A percentile compares a stretch with the other conserved stretches of the same genome.
Conservation (phyloP, 2,888 invertebrate genomes). For the Aricia artaxerxes region DNA sequence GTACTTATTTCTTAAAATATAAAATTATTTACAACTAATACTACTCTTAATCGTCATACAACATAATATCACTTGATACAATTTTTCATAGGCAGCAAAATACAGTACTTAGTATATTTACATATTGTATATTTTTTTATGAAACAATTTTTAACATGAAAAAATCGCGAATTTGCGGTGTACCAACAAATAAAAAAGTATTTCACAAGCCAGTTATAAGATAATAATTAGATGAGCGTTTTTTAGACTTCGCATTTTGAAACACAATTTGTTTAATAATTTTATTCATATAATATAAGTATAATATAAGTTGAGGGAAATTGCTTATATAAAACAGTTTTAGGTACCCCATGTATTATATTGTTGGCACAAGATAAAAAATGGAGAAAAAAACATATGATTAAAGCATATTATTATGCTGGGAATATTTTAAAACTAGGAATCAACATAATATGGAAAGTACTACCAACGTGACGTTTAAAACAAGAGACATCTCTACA, state of each 20-base stretch:
- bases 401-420: background rate
- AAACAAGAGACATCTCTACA: background rate
- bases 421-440: background rate
- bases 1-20: constrained; percentile 17
- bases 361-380: background rate
- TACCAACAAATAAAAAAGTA: background rate
- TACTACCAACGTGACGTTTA: too few species aligned
- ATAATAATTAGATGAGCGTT: background rate
- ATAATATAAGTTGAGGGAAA: background rate
- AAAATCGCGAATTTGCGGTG: background rate
- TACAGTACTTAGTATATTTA: constrained; percentile 20
- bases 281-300: background rate
- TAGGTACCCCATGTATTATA: background rate
- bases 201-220: background rate
- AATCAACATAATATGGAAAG: background rate
- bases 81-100: background rate
- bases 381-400: background rate
- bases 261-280: background rate
- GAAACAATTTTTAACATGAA: background rate
- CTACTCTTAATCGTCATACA: background rate
- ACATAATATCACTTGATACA: constrained; percentile 25
- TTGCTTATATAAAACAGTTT: background rate
- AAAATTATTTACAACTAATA: constrained; percentile 16
- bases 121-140: background rate
- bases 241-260: background rate